phyloP scores from a whole-genome alignment of 2,113 vertebrate species.

The Acanthisitta chloris region DNA sequence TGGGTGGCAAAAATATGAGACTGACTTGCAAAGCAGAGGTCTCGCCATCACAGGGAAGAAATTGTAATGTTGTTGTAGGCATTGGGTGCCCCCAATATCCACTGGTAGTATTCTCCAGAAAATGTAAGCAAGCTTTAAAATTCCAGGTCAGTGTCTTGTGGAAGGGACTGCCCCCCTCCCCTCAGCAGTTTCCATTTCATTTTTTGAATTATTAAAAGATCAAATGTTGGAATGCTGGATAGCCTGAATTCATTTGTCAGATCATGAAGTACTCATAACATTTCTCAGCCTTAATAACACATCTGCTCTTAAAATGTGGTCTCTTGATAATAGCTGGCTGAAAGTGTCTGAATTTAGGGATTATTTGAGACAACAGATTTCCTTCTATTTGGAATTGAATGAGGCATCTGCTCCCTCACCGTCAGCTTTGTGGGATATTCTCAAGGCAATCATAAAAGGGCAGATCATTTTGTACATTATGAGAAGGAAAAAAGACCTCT shows the following conservation, averaged over 20 bases:
- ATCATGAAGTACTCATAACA: conserved; percentile 85
- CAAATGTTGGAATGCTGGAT: conserved; percentile 77
- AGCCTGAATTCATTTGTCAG: conserved; percentile 82
- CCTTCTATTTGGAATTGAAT: conserved; percentile 84
- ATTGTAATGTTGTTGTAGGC: neutral
- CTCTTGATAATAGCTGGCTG: conserved; percentile 84
- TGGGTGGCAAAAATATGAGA: rapidly evolving
- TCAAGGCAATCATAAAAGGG: conserved; percentile 82
- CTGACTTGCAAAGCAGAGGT: neutral
- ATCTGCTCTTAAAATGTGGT: conserved; percentile 86
- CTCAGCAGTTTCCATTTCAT: conserved; percentile 54
- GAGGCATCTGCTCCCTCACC: conserved; percentile 81
- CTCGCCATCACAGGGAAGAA: neutral
- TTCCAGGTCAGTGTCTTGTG: neutral
- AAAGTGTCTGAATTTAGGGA: conserved; percentile 86
- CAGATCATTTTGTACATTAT: conserved; percentile 77
- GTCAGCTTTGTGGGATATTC: conserved; percentile 78
- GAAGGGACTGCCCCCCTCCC: neutral
- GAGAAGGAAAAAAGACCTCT: conserved; percentile 74
- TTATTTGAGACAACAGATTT: conserved; percentile 87
- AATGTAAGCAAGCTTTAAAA: neutral
- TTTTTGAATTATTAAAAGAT: conserved; percentile 76
- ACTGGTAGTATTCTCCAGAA: neutral
- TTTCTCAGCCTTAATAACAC: conserved; percentile 85
- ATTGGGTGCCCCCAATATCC: neutral